Base-by-base conservation (phyloP, 2,888 invertebrate species). In the Macrophya annulata region DNA sequence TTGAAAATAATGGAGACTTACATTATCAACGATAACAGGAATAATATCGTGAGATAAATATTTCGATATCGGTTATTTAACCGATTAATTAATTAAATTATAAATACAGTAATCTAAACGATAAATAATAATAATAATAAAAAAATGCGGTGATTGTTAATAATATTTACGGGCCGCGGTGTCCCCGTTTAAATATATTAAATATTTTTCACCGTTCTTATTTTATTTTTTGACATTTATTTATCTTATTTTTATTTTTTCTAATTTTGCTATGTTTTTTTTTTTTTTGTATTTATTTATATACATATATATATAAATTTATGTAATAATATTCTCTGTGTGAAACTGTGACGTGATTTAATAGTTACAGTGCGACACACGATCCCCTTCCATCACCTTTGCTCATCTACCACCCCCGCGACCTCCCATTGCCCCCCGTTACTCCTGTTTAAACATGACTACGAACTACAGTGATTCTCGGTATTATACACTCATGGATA, bases 121-220 rank as follows among this genome's bases (percentile, higher is more conserved):
- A 74, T 62, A 45, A 74, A 74, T 12, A 10, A 45, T 45, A n/a
- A n/a, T 21, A 74, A 74, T 12, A 10, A 45, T 45, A n/a, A n/a
- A 81, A 74, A n/a, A n/a, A 81, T 59, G 43, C 81, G 81, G 81
- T 81, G 81, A 81, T 62, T 4, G 59, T 81, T 81, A 81, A 81
- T 81, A 51, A 81, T 62, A 31, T 55, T 43, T 25, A 62, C 25
- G 62, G 43, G 25, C 43, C 21, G 55, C 31, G n/a, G 21, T 62
- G 21, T 59, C 25, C n/a, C 25, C 45, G 17, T 12, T 43, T 79
- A n/a, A 62, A 25, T 3, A 12, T 45, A 4, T 15, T 25, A 10
- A 3, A 48, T 48, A 48, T 48, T 51, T 76, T 76, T 74, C 48
- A 10, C 1, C 15, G 17, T 76, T 48, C 31, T 76, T 76, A 25